Evolutionary conservation across 2,797 vertebrate species (phyloP).

Genomic region (Peromyscus attwateri): DNA sequence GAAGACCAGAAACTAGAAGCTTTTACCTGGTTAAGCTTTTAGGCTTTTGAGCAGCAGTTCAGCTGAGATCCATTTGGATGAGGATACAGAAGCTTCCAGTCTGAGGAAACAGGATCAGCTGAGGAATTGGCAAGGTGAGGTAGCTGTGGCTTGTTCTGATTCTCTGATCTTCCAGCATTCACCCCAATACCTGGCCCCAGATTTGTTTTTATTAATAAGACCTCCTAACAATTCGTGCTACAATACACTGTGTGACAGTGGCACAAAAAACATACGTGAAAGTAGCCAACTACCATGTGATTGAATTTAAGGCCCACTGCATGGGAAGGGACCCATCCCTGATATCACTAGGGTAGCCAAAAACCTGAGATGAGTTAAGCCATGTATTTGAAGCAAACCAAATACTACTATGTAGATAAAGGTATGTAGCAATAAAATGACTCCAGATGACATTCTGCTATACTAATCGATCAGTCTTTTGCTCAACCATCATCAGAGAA

Average conservation of each 20-base stretch:
- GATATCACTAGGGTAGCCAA: not conserved
- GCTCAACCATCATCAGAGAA: not conserved
- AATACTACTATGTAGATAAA: not conserved
- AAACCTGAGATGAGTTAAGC: not conserved
- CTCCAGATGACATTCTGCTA: not conserved
- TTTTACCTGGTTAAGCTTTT: too few relatives aligned
- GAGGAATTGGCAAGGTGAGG: too few relatives aligned
- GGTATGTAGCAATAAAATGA: not conserved
- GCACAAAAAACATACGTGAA: not conserved
- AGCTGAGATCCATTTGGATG: too few relatives aligned
- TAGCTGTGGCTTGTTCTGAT: too few relatives aligned
- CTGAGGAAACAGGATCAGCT: too few relatives aligned
- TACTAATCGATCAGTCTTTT: not conserved
- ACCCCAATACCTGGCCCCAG: too few relatives aligned
- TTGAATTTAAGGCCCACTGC: not conserved
- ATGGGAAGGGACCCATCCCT: not conserved
- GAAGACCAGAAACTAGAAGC: too few relatives aligned
- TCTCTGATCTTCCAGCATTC: too few relatives aligned
- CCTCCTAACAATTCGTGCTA: too few relatives aligned
- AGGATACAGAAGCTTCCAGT: too few relatives aligned
- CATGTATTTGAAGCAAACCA: not conserved
- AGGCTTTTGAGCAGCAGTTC: too few relatives aligned
- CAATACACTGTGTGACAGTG: not conserved
- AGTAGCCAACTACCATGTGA: not conserved
- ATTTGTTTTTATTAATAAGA: too few relatives aligned